Evolutionary conservation across 2,797 vertebrate genomes (phyloP).

Genomic region (Acanthurus leucopareius): DNA sequence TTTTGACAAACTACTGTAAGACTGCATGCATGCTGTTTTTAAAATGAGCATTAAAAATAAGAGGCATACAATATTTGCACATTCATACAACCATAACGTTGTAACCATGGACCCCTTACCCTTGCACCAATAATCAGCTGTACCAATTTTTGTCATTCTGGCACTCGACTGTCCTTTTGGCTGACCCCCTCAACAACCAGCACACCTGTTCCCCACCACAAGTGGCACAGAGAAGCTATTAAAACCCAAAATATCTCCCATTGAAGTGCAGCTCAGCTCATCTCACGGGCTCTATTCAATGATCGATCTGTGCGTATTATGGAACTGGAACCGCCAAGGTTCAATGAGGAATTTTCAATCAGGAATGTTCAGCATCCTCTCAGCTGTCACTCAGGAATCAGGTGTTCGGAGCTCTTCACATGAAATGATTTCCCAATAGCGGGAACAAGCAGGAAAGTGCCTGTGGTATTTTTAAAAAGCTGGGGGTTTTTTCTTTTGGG

Average conservation of each 20-base stretch:
- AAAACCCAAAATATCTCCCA: constrained; percentile 71
- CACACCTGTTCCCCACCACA: constrained; percentile 70
- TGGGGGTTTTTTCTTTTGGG: not conserved
- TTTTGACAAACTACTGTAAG: not conserved
- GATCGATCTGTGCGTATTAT: constrained; percentile 21
- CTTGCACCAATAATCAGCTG: constrained; percentile 15
- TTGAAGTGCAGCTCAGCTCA: constrained; percentile 61
- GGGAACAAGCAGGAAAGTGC: not conserved
- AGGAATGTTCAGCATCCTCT: constrained; percentile 61
- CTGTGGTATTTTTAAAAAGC: not conserved
- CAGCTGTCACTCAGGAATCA: constrained; percentile 48
- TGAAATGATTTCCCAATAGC: constrained; percentile 38
- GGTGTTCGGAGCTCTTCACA: constrained; percentile 20
- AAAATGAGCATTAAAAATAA: constrained; percentile 9
- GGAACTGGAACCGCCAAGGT: constrained; percentile 43
- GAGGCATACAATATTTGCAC: not conserved
- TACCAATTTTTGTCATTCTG: constrained; percentile 29
- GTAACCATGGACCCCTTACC: not conserved
- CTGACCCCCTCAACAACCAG: constrained; percentile 42
- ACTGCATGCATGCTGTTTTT: not conserved
- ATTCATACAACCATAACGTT: constrained; percentile 14
- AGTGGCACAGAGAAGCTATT: constrained; percentile 65
- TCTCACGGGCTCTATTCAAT: constrained; percentile 42
- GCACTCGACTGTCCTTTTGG: constrained; percentile 44
- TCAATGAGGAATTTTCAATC: constrained; percentile 65